These are phyloP conservation scores for Sitobion miscanthi DNA, from an alignment of 1,140 invertebrate genomes.

Conservation along the genomic window DNA sequence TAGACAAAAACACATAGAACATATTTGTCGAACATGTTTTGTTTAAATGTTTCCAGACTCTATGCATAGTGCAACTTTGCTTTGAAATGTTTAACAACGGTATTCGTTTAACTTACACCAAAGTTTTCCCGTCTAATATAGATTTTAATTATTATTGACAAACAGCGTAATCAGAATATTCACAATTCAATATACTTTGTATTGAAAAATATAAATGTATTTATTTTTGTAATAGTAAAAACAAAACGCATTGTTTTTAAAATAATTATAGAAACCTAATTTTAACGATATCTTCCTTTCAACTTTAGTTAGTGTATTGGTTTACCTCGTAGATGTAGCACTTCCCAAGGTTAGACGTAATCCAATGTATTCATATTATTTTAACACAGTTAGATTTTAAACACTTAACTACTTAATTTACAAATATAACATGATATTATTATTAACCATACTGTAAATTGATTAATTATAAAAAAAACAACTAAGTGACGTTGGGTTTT, in stretches of 20 bases:
- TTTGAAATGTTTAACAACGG: background rate
- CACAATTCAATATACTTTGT: background rate
- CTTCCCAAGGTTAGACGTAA: background rate
- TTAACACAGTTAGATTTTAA: background rate
- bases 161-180: background rate
- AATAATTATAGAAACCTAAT: background rate
- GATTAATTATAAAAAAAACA: slow-evolving; percentile 22
- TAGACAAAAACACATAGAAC: too few relatives aligned
- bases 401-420: background rate
- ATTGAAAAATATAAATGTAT: background rate
- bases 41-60: too few relatives aligned
- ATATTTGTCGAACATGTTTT: too few relatives aligned
- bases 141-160: background rate
- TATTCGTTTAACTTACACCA: background rate
- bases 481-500: background rate
- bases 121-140: background rate
- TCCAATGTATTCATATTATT: background rate
- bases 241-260: background rate
- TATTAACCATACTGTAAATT: background rate
- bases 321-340: background rate
- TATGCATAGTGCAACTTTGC: too few relatives aligned
- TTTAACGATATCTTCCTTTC: background rate
- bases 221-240: background rate
- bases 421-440: background rate
- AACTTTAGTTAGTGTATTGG: background rate